Base-by-base conservation (phyloP, 2,797 vertebrate species). In the Labroides dimidiatus region DNA sequence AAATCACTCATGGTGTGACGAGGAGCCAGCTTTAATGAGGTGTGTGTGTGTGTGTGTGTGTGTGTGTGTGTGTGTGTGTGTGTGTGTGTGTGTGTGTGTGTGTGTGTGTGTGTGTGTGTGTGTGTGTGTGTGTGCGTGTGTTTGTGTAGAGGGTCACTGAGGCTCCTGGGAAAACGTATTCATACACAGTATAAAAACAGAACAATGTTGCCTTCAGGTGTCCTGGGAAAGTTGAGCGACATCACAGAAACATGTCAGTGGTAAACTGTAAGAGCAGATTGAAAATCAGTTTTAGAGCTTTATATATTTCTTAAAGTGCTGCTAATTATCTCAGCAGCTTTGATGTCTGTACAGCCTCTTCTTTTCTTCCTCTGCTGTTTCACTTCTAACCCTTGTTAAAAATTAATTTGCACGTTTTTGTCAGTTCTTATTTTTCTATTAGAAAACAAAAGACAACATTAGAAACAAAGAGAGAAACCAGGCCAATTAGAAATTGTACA, bases 1-100 rank as follows among this genome's bases (percentile, higher is more conserved):
- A 84, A 85, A 87, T 87, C 69, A 49, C 52, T 81, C 57, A 74
- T 12, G 55, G 65, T 76, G 76, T 78, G 75, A 81, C 70, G 30
- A 33, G 76, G 74, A 56, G 59, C 59, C 72, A 24, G 55, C 75
- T 82, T 82, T 66, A 77, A 30, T 69, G 39, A 72, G 23, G 63
- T 58, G 52, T 66, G 14, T 23, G 24, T 69, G 16, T n/a, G 19
- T 50, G 45, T 75, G 60, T 53, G 20, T 20, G 12, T 14, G 47
- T n/a, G 44, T n/a, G 44, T 47, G n/a, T n/a, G 63, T 58, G 52
- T 66, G 14, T 23, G 24, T 69, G 16, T n/a, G 19, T 50, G 45
- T 75, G 60, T 53, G 20, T 20, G 12, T 14, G 47, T n/a, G 44
- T n/a, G 44, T 47, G 63, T 58, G 52, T 66, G 14, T 23, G 24